Evolutionary conservation across 2,113 vertebrate species (phyloP).

Genomic region (Siphamia tubifer): DNA sequence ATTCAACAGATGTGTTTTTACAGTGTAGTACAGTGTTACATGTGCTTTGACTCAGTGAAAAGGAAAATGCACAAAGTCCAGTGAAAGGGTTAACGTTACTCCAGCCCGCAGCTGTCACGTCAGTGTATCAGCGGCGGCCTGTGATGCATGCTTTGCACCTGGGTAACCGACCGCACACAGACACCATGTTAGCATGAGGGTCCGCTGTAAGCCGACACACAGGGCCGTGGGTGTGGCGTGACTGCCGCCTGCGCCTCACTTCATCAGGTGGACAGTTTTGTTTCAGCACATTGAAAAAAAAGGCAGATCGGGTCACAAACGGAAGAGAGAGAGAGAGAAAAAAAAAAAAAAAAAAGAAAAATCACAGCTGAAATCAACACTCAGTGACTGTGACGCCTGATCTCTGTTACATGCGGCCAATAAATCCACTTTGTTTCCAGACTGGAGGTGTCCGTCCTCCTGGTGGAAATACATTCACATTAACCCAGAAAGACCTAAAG

Average conservation of each 20-base stretch:
- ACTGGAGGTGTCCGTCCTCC: no score
- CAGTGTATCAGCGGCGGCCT: conserved; percentile 66
- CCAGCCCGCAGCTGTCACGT: conserved; percentile 80
- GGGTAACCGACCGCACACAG: conserved; percentile 63
- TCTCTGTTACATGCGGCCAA: no score
- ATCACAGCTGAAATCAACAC: not conserved
- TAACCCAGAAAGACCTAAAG: no score
- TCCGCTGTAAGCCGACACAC: conserved; percentile 54
- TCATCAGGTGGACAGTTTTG: conserved; percentile 3
- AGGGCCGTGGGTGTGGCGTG: conserved; percentile 32
- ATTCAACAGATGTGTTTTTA: no score
- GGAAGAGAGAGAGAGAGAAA: no score
- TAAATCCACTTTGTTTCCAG: no score
- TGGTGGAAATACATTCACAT: no score
- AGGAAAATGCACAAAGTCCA: not conserved
- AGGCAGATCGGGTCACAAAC: not conserved
- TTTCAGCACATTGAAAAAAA: not conserved
- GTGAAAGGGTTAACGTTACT: conserved; percentile 61
- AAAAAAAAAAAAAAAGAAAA: no score
- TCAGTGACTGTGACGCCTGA: no score
- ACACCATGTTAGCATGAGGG: conserved; percentile 46
- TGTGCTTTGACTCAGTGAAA: no score
- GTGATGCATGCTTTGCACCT: conserved; percentile 77
- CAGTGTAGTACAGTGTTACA: no score
- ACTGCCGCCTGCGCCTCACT: conserved; percentile 39